Conservation (phyloP, 2,113 vertebrate species). For the Brevimyrus niger region DNA sequence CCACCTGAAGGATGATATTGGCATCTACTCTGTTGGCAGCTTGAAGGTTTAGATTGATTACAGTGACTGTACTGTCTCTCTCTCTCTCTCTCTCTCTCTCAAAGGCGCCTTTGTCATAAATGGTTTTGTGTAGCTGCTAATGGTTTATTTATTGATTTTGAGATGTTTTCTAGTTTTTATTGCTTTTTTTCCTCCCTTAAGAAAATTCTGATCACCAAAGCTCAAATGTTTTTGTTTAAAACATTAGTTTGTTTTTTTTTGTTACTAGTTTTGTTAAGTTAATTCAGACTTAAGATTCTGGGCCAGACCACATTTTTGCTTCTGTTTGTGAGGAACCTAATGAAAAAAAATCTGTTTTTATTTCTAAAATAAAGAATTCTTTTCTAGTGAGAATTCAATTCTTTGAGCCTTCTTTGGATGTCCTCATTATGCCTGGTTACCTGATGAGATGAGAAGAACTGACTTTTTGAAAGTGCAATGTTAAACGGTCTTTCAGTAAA, state of each 20-base stretch:
- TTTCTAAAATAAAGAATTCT: background rate
- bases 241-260: background rate
- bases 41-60: constrained; percentile 57
- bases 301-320: background rate
- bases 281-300: background rate
- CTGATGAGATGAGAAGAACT: background rate
- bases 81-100: constrained; percentile 8
- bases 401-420: background rate
- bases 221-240: background rate
- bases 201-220: background rate
- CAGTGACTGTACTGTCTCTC: constrained; percentile 16
- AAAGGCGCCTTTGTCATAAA: background rate
- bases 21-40: constrained; percentile 51
- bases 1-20: constrained; percentile 53
- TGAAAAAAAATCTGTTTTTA: background rate
- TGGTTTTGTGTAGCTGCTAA: background rate
- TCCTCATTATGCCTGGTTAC: background rate
- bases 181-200: background rate
- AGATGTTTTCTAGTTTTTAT: background rate
- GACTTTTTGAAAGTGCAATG: background rate
- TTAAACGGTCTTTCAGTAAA: background rate
- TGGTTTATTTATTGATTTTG: background rate
- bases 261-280: background rate
- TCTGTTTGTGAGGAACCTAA: background rate
- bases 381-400: background rate